Evolutionary conservation across 2,113 vertebrate genomes (phyloP).

Genomic region (Antigone vipio): DNA sequence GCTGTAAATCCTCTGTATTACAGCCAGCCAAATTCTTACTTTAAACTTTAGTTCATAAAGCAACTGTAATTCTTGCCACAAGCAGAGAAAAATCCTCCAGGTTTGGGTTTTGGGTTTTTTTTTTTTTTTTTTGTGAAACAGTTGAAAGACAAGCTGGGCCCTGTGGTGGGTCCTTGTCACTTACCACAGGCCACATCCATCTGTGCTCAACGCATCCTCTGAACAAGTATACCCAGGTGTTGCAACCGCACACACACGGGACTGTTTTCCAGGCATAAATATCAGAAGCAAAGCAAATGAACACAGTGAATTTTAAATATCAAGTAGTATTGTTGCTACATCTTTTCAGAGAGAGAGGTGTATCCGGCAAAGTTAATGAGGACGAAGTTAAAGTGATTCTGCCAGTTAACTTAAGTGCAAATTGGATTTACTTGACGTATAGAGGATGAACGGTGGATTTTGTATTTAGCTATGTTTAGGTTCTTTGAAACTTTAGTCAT

Average conservation of each 20-base stretch:
- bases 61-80: neutral
- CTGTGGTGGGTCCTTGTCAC: neutral
- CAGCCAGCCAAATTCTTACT: neutral
- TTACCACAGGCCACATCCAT: neutral
- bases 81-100: neutral
- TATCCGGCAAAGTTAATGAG: neutral
- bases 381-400: neutral
- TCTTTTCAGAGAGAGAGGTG: neutral
- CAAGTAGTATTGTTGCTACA: neutral
- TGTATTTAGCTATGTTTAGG: neutral
- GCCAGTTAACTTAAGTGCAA: neutral
- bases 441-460: neutral
- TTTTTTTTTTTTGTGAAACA: neutral
- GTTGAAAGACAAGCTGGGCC: neutral
- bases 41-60: neutral
- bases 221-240: neutral
- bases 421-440: neutral
- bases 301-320: neutral
- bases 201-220: neutral
- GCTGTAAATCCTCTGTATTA: neutral
- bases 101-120: no score
- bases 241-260: neutral
- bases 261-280: neutral
- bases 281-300: neutral
- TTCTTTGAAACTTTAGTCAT: neutral